These are phyloP conservation scores for Elysia crispata DNA, from an alignment of 2,888 invertebrate species.

Conservation along the genomic window DNA sequence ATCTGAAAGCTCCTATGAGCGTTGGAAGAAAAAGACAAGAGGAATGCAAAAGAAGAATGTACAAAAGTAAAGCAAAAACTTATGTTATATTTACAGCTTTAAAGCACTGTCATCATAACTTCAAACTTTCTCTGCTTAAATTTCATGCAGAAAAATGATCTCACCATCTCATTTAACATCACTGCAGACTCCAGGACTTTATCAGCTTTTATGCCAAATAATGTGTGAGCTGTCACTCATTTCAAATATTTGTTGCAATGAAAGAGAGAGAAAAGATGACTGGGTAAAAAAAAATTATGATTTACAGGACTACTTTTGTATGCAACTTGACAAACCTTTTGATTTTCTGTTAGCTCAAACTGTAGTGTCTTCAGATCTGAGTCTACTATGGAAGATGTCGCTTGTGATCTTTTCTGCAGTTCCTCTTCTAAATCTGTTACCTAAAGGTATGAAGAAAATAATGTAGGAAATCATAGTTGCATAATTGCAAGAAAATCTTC, in stretches of 20 bases:
- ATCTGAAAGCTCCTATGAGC: slow-evolving; percentile 83
- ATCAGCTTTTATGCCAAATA: too few relatives aligned
- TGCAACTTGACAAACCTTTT: slow-evolving; percentile 59
- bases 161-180: too few relatives aligned
- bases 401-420: slow-evolving; percentile 79
- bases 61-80: neutral
- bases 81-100: neutral
- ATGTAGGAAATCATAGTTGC: too few relatives aligned
- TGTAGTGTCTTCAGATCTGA: slow-evolving; percentile 76
- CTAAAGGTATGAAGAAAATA: slow-evolving; percentile 76
- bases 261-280: too few relatives aligned
- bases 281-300: too few relatives aligned
- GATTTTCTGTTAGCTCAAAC: slow-evolving; percentile 76
- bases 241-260: too few relatives aligned
- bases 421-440: slow-evolving; percentile 85
- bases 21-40: neutral
- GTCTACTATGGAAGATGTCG: slow-evolving; percentile 70
- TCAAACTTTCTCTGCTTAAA: neutral
- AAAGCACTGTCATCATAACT: neutral
- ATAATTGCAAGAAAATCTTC: too few relatives aligned
- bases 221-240: too few relatives aligned
- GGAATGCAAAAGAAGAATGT: neutral
- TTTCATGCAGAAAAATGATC: too few relatives aligned
- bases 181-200: too few relatives aligned
- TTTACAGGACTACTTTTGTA: too few relatives aligned